phyloP scores from a whole-genome alignment of 1,140 invertebrate species.

The Drosophila setifemur region DNA sequence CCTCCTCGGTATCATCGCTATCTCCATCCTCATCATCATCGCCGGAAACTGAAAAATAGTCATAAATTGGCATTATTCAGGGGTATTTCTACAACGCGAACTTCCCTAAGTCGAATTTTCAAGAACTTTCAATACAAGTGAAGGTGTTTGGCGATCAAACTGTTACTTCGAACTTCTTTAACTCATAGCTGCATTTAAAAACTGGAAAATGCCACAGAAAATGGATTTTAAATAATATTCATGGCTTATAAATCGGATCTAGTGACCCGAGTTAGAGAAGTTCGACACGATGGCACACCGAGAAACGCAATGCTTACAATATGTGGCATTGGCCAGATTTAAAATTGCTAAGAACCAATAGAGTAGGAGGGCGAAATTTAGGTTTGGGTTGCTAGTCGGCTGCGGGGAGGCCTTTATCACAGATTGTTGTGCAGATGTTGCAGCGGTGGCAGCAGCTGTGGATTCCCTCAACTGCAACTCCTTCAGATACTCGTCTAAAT shows the following conservation, averaged over 20 bases:
- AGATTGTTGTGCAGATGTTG: constrained; percentile 19
- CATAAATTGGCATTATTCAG: background rate
- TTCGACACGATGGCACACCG: constrained; percentile 6
- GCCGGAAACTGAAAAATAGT: constrained; percentile 83
- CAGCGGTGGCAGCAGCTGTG: background rate
- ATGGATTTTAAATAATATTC: too few relatives aligned
- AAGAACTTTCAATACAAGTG: too few relatives aligned
- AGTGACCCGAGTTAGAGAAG: constrained; percentile 21
- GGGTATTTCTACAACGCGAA: background rate
- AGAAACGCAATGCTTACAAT: constrained; percentile 73
- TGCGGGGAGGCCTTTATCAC: constrained; percentile 32
- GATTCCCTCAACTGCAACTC: constrained; percentile 68
- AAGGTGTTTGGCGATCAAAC: too few relatives aligned
- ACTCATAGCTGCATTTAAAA: background rate
- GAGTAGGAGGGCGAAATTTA: constrained; percentile 70
- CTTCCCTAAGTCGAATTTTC: constrained; percentile 23
- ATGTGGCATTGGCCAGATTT: constrained; percentile 74
- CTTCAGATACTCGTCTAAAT: constrained; percentile 80
- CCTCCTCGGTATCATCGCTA: constrained; percentile 84
- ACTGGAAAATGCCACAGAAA: background rate
- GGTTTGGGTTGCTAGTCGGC: constrained; percentile 18
- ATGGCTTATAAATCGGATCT: too few relatives aligned
- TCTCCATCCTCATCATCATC: constrained; percentile 84
- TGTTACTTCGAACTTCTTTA: constrained; percentile 40
- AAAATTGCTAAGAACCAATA: constrained; percentile 82